These are phyloP conservation scores for Drosophila neoperkinsi DNA, from an alignment of 2,888 invertebrate genomes.

Conservation along the genomic window DNA sequence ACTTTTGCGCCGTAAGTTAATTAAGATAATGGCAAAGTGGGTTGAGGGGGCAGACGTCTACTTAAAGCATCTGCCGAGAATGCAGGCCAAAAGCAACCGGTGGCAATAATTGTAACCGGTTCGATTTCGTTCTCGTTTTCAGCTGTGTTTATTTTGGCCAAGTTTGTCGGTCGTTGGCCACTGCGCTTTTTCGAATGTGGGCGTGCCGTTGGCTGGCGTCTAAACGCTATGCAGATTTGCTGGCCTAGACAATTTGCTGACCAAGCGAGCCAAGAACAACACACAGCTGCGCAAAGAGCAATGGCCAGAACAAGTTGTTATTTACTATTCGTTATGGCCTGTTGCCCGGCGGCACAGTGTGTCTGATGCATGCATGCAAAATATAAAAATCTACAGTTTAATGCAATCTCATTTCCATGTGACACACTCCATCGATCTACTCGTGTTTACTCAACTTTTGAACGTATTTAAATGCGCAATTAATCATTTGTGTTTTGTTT, in stretches of 20 bases:
- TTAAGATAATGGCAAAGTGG: neutral
- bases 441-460: constrained; percentile 19
- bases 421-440: constrained; percentile 24
- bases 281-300: constrained; percentile 35
- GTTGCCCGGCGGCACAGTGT: constrained; percentile 38
- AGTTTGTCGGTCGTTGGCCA: constrained; percentile 32
- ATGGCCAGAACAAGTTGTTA: constrained; percentile 41
- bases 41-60: neutral
- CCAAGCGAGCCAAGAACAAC: constrained; percentile 40
- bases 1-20: neutral
- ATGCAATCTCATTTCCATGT: constrained; percentile 9
- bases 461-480: constrained; percentile 45
- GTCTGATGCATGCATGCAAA: constrained; percentile 17
- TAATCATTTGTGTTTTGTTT: constrained; percentile 32
- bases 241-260: constrained; percentile 1
- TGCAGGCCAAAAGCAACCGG: constrained; percentile 17
- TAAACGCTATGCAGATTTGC: constrained; percentile 27
- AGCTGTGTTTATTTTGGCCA: constrained; percentile 28
- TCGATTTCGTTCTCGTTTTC: constrained; percentile 18
- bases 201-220: constrained; percentile 17
- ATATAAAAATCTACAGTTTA: neutral
- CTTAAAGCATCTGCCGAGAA: constrained; percentile 35
- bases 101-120: constrained; percentile 31
- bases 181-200: constrained; percentile 2
- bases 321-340: constrained; percentile 7